Conservation (phyloP, 1,140 invertebrate species). For the Drosophila miranda region DNA sequence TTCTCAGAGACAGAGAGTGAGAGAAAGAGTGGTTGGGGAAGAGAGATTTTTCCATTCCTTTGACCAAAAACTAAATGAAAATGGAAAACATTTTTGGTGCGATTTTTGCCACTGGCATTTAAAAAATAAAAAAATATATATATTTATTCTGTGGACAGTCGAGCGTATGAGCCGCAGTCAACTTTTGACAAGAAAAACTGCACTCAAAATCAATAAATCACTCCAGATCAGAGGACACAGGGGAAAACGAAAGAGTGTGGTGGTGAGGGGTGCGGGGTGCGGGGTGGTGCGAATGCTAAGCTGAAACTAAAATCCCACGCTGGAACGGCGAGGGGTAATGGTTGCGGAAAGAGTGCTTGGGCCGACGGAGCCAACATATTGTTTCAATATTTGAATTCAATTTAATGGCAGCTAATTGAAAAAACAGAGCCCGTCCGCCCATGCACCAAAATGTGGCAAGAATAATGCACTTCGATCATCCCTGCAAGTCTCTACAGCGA, state of each 20-base stretch:
- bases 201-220: slow-evolving; percentile 75
- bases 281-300: slow-evolving; percentile 30
- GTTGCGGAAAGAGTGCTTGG: background rate
- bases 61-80: slow-evolving; percentile 37
- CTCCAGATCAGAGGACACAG: slow-evolving; percentile 20
- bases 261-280: background rate
- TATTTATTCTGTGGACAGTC: slow-evolving; percentile 51
- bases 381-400: slow-evolving; percentile 81
- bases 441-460: slow-evolving; percentile 59
- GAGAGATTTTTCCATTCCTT: slow-evolving; percentile 15
- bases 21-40: background rate
- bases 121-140: slow-evolving; percentile 51
- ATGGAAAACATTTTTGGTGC: slow-evolving; percentile 46
- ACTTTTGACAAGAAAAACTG: slow-evolving; percentile 70
- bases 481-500: slow-evolving; percentile 39
- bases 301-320: slow-evolving; percentile 51
- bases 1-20: slow-evolving; percentile 4
- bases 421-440: slow-evolving; percentile 55
- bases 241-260: background rate
- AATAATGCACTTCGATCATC: slow-evolving; percentile 52
- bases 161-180: slow-evolving; percentile 46
- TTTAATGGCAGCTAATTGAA: slow-evolving; percentile 79
- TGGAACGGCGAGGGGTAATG: background rate
- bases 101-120: slow-evolving; percentile 42
- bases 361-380: slow-evolving; percentile 52